Base-by-base conservation (phyloP, 2,888 invertebrate species). In the Tinea trinotella region DNA sequence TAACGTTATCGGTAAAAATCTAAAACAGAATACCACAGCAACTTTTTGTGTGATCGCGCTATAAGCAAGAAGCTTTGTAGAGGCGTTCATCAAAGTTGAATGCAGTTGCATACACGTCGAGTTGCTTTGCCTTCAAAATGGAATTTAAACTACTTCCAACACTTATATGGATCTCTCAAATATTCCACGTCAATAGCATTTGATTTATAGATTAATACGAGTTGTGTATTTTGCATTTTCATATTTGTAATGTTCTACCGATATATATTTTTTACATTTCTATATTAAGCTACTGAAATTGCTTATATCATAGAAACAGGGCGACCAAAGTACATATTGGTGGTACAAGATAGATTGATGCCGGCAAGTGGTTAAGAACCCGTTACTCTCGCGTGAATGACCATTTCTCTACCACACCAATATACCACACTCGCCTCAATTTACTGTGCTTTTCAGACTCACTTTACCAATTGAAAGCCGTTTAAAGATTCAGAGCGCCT, bases 61-160 rank as follows among this genome's bases (percentile, higher is more conserved):
- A 15, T 15, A 40, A 40, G 40, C 40, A 15, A 40, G 40, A 15
- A 15, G 40, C 15, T 40, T 15, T 15, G 40, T 40, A 15, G 30
- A 30, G n/a, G 40, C 40, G 13, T 40, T 40, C 40, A 40, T 40
- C 40, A 40, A 40, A 40, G 13, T 40, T 40, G 40, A 40, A 40
- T 40, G 13, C 13, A n/a, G 40, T 15, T n/a, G 40, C 13, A 35
- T 35, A 3, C 10, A 40, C 40, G 40, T 4, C 15, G 13, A 40
- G 40, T 40, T 40, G 24, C 24, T 9, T 24, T 7, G 40, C 12
- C 30, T 40, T 40, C 40, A 15, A 15, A 40, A 40, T 40, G 13
- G 40, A 40, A 40, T 40, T 40, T 40, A 40, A 40, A 40, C 10
- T 40, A 13, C n/a, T 30, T 30, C 30, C 30, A 7, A 30, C 30